phyloP scores from a whole-genome alignment of 2,113 vertebrate genomes.

The Verasper variegatus region DNA sequence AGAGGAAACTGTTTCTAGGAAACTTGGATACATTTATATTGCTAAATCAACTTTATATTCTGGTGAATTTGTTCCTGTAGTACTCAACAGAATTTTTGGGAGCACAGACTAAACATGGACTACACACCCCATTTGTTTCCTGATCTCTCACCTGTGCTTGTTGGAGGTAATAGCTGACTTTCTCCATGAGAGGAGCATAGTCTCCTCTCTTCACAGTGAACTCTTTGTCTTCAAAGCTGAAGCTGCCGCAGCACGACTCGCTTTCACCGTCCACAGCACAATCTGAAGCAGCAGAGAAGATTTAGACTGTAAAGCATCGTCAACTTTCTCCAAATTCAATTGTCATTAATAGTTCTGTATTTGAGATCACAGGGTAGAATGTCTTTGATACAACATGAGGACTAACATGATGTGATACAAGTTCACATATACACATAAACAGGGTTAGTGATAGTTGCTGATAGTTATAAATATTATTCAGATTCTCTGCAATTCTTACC shows the following conservation, averaged over 20 bases:
- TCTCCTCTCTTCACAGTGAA: conserved; percentile 89
- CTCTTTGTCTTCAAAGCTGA: conserved; percentile 83
- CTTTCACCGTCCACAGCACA: conserved; percentile 79
- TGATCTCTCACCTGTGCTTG: conserved; percentile 84
- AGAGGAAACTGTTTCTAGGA: neutral
- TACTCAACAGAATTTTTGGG: neutral
- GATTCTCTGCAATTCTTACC: conserved; percentile 75
- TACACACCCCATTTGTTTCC: neutral
- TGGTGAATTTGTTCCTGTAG: neutral
- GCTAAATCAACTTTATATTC: neutral
- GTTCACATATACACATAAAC: neutral
- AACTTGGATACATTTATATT: neutral
- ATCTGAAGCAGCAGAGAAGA: conserved; percentile 70
- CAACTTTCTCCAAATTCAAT: neutral
- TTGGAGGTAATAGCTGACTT: conserved; percentile 85
- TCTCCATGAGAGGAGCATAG: conserved; percentile 87
- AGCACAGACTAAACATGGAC: neutral
- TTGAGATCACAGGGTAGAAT: neutral
- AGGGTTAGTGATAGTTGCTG: neutral
- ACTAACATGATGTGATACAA: neutral
- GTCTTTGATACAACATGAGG: neutral
- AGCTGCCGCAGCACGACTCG: conserved; percentile 80
- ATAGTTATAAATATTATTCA: neutral
- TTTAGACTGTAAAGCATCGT: neutral
- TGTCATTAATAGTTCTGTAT: neutral